Evolutionary conservation across 2,797 vertebrate species (phyloP), one percentile per base, ranked within the genome.

Genomic region (Gallinago nigripennis): DNA sequence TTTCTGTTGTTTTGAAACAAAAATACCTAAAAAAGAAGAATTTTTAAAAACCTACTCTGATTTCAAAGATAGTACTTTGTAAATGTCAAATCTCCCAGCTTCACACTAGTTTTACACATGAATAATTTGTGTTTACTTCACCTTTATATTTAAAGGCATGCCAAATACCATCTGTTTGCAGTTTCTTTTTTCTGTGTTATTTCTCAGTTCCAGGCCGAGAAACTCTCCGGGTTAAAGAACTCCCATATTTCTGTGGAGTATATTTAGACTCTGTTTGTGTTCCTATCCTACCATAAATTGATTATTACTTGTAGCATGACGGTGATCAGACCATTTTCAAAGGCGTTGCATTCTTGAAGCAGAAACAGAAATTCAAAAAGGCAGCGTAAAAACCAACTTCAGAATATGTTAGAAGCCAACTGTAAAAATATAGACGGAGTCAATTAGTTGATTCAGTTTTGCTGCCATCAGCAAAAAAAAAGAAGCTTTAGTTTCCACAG

Each of bases 341-440:
- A 96, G 71, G 46, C 60, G 60, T 9, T 45, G 27, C 24, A 56
- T 48, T 88, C 41, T 81, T 86, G 81, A 96, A 94, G 50, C 61
- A 94, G 80, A 95, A 96, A 87, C 77, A 93, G 78, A 94, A 95
- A 93, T 84, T 92, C 76, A 56, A 45, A 80, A 91, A 94, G 70
- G 39, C 48, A 90, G 72, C 64, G 51, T 60, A 94, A 90, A 82
- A 92, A 46, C 13, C 86, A 92, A 86, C 79, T 86, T 94, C 28
- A 33, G 72, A 93, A 88, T 95, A 89, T 91, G 50, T 86, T 94
- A 90, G 90, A 96, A 97, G 90, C 80, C 91, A 96, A 92, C 82
- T 95, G 89, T 96, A 96, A 96, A 97, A 94, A 95, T 96, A 92
- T 85, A 95, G 70, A 87, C 51, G 28, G 88, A 97, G 76, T 93